Base-by-base conservation (phyloP, 64 coral and sea anemone genomes). In the Platygyra sinensis region DNA sequence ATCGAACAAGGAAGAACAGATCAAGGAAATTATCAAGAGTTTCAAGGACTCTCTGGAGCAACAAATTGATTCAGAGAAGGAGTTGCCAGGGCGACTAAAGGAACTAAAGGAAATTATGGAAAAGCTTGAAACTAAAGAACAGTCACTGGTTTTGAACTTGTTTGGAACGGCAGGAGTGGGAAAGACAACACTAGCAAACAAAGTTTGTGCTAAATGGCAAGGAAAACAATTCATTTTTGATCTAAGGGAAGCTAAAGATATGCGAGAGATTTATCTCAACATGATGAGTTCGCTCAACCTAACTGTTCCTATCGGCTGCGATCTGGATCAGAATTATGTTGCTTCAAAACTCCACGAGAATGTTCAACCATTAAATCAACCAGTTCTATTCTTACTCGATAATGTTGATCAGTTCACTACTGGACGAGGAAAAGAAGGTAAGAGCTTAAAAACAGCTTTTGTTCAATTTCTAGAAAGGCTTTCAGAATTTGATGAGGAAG, bases 321-420 rank as follows among this genome's bases (percentile, higher is more conserved):
- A 42, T 1, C n/a, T n/a, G n/a, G 20, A 36, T 7, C 6, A 39
- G 61, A 20, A 61, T 63, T 83, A 42, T 83, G 80, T 83, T 10
- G 80, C 67, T 20, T 5, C 62, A 65, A 65, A 42, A 65, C 24
- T 83, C 36, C 32, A 64, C 11, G 30, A 67, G 16, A 13, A 46
- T 12, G 27, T 62, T 20, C 8, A 64, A 36, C 12, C 19, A 8
- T 22, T 64, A 22, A 13, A 60, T 2, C 62, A 42, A 1, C 30
- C 80, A 42, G 33, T 84, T 42, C 62, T 84, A 15, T 84, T 84
- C 13, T 38, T 84, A 25, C 62, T 84, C 19, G 80, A 84, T 63
- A 84, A 84, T 62, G 80, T 69, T n/a, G 80, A 84, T 1, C 61
- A 84, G 31, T 69, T 84, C 24, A 84, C 62, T 14, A 2, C 18